phyloP scores from a whole-genome alignment of 2,113 vertebrate genomes.

The Podiceps cristatus region DNA sequence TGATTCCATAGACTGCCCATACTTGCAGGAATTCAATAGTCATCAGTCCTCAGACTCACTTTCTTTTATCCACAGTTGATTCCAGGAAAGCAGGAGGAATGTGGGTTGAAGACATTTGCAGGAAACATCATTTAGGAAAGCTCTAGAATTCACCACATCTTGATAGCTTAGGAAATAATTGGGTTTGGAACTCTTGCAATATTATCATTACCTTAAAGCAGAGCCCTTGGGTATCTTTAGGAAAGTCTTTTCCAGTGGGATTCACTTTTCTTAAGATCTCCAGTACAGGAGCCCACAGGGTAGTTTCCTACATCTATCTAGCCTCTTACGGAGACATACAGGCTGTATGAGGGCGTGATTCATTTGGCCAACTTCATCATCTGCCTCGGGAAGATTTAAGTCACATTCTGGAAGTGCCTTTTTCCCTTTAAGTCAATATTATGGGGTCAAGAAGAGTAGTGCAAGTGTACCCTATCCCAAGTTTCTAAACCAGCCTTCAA shows the following conservation, averaged over 20 bases:
- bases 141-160: background rate
- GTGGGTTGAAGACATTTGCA: background rate
- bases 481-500: background rate
- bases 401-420: background rate
- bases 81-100: background rate
- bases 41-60: background rate
- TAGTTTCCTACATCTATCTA: background rate
- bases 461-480: background rate
- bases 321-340: background rate
- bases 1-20: background rate
- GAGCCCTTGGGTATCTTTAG: background rate
- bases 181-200: background rate
- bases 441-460: background rate
- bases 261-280: background rate
- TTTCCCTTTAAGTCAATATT: background rate
- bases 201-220: background rate
- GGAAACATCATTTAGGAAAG: background rate
- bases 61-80: background rate
- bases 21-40: background rate
- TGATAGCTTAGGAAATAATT: background rate
- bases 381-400: background rate
- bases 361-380: background rate
- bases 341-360: background rate
- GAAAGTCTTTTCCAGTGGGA: background rate
- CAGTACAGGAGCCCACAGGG: too few relatives aligned